Percentiles rank a stretch among this genome's conserved stretches.
These are phyloP conservation scores for Papilio gigon DNA, from an alignment of 2,888 invertebrate genomes.

Conservation along the genomic window DNA sequence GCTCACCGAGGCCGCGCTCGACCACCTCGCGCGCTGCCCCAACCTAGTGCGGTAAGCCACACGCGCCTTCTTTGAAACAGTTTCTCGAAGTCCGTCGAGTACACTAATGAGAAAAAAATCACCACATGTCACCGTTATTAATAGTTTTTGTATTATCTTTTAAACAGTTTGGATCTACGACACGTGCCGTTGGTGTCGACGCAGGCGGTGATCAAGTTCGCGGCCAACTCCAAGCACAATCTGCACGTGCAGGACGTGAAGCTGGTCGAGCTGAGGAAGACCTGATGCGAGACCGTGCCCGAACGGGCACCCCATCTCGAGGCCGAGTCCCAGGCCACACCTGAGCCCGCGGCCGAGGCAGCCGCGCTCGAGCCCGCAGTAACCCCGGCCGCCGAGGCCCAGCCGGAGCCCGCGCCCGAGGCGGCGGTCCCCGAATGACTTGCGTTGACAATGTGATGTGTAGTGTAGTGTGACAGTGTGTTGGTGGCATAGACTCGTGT, in stretches of 20 bases:
- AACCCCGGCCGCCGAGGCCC: not conserved
- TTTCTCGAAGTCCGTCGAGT: no score
- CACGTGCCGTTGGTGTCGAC: slow-evolving; percentile 91
- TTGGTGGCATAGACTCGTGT: slow-evolving; percentile 52
- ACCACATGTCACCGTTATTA: no score
- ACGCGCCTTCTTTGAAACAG: no score
- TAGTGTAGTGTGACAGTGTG: slow-evolving; percentile 51
- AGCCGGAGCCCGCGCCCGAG: slow-evolving; percentile 30
- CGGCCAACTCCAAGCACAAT: slow-evolving; percentile 90
- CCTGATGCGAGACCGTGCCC: slow-evolving; percentile 59
- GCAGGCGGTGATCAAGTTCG: slow-evolving; percentile 91
- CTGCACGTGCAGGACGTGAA: slow-evolving; percentile 91
- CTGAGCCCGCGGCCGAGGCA: slow-evolving; percentile 40
- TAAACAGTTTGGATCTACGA: slow-evolving; percentile 86
- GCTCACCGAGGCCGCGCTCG: slow-evolving; percentile 91
- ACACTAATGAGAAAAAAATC: no score
- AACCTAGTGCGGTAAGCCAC: slow-evolving; percentile 80
- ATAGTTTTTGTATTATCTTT: no score
- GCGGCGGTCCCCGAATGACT: slow-evolving; percentile 37
- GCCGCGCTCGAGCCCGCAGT: slow-evolving; percentile 24
- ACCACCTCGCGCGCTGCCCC: slow-evolving; percentile 90
- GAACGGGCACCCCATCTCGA: slow-evolving; percentile 41
- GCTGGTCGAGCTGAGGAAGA: slow-evolving; percentile 85
- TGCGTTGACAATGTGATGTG: slow-evolving; percentile 46
- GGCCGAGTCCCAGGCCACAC: slow-evolving; percentile 30